Conservation (phyloP, 2,113 vertebrate genomes). For the Oxyruncus cristatus region DNA sequence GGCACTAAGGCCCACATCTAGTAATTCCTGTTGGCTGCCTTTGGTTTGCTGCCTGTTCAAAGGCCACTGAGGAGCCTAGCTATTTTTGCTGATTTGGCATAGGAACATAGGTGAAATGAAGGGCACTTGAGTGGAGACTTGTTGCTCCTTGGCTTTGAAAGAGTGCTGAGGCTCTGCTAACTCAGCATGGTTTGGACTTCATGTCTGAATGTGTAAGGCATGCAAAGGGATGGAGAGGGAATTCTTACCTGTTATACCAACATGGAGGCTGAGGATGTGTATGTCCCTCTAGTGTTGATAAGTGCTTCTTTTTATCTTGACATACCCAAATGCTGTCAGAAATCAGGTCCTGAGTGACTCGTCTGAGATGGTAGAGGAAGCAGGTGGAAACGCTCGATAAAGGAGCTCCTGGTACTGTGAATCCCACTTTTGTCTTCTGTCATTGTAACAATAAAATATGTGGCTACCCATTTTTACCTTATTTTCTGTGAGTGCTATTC, state of each 20-base stretch:
- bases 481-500: neutral
- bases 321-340: neutral
- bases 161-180: neutral
- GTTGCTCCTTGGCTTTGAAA: neutral
- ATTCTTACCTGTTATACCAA: neutral
- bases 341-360: neutral
- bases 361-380: neutral
- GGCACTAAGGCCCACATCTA: neutral
- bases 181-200: neutral
- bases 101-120: neutral
- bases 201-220: fast-evolving
- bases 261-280: fast-evolving
- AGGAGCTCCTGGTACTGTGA: neutral
- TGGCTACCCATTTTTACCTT: neutral
- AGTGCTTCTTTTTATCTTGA: neutral
- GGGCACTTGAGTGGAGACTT: no score
- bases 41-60: neutral
- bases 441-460: neutral
- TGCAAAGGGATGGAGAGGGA: neutral
- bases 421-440: neutral
- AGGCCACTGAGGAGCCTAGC: neutral
- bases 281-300: neutral
- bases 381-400: neutral
- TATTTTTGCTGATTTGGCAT: neutral
- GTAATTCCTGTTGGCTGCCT: neutral